These are phyloP conservation scores for Acanthochromis polyacanthus DNA, from an alignment of 2,113 vertebrate species.

Conservation along the genomic window DNA sequence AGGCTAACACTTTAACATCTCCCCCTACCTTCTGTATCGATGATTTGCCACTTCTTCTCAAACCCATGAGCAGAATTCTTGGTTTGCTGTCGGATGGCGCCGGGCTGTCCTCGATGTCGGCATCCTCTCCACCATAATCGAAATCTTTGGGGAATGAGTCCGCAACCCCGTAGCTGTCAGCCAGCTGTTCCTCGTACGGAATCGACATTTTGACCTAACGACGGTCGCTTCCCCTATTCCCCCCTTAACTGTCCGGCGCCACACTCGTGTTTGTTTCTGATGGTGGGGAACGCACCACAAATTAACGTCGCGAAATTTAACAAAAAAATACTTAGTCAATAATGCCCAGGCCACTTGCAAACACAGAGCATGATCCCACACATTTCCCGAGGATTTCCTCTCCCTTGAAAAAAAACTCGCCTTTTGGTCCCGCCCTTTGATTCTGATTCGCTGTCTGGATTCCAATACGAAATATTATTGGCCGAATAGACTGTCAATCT, in stretches of 20 bases:
- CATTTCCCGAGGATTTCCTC: constrained; percentile 85
- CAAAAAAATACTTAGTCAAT: constrained; percentile 47
- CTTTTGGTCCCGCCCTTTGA: constrained; percentile 43
- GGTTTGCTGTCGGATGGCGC: constrained; percentile 91
- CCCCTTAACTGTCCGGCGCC: constrained; percentile 57
- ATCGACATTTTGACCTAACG: constrained; percentile 92
- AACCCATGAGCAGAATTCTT: constrained; percentile 95
- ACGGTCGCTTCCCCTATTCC: constrained; percentile 65
- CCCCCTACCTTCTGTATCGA: constrained; percentile 96
- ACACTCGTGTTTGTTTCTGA: constrained; percentile 36
- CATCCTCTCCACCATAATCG: constrained; percentile 95
- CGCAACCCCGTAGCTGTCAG: constrained; percentile 91
- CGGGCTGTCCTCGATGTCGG: constrained; percentile 90
- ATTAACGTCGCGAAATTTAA: neutral
- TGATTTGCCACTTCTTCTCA: constrained; percentile 96
- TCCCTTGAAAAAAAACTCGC: constrained; percentile 63
- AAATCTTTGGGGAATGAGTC: constrained; percentile 97
- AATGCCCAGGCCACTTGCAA: constrained; percentile 49
- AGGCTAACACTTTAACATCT: constrained; percentile 35
- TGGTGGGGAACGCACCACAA: neutral
- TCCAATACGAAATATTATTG: constrained; percentile 48
- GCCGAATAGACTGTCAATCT: constrained; percentile 56
- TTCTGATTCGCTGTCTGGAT: constrained; percentile 63
- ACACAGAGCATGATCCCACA: constrained; percentile 69
- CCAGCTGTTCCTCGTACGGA: constrained; percentile 93